phyloP scores from a whole-genome alignment of 1,140 invertebrate species.

The Pollicipes pollicipes region DNA sequence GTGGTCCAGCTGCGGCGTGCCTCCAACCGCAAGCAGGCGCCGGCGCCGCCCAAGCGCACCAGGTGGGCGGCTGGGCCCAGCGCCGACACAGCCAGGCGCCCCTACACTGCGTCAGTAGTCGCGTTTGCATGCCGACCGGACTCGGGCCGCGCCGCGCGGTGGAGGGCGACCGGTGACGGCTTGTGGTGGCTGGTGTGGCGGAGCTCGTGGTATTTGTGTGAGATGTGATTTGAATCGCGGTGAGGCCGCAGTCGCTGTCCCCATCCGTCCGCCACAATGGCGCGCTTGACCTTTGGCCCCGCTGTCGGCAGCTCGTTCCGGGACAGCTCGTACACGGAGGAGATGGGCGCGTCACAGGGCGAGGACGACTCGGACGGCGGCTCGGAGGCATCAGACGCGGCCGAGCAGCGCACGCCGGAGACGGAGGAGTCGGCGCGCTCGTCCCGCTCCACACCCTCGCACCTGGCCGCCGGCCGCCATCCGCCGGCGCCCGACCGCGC shows the following conservation, averaged over 20 bases:
- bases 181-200: too few relatives aligned
- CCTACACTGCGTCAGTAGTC: too few relatives aligned
- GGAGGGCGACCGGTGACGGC: too few relatives aligned
- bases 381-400: neutral
- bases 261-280: neutral
- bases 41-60: conserved; percentile 79
- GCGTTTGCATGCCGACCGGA: too few relatives aligned
- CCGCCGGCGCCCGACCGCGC: conserved; percentile 3
- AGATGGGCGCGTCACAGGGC: conserved; percentile 31
- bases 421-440: conserved; percentile 36
- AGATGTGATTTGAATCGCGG: too few relatives aligned
- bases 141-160: too few relatives aligned
- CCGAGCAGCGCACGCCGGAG: conserved; percentile 39
- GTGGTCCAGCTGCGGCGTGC: conserved; percentile 57
- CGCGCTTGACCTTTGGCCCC: conserved; percentile 37
- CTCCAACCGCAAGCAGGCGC: conserved; percentile 78
- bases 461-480: neutral
- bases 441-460: conserved; percentile 3
- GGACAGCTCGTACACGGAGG: conserved; percentile 38
- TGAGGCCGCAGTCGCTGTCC: too few relatives aligned
- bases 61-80: conserved; percentile 38
- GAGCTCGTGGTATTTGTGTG: neutral
- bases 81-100: neutral
- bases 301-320: conserved; percentile 69
- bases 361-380: conserved; percentile 33